A percentile compares a stretch with the other conserved stretches of the same genome.
Evolutionary conservation across 2,113 vertebrate species (phyloP).

Genomic region (Centropus unirufus): DNA sequence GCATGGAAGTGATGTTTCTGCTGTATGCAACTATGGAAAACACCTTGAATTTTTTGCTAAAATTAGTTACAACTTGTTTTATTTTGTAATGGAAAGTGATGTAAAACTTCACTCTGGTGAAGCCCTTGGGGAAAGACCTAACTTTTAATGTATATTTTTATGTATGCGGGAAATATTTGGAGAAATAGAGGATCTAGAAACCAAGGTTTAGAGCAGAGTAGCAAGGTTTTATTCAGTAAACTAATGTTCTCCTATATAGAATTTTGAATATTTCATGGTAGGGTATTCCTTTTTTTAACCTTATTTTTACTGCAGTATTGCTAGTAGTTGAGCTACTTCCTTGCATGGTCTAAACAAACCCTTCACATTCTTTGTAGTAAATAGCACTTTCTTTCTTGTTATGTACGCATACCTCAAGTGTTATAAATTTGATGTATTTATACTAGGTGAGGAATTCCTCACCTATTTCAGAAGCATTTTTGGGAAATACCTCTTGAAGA

Average conservation of each 20-base stretch:
- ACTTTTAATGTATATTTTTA: neutral
- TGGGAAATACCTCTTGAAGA: neutral
- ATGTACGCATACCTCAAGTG: neutral
- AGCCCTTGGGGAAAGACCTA: neutral
- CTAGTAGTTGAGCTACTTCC: neutral
- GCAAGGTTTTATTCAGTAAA: neutral
- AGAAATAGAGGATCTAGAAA: neutral
- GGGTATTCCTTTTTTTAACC: neutral
- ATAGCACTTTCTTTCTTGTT: no score
- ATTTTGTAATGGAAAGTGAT: neutral
- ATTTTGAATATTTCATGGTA: neutral
- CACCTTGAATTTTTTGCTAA: neutral
- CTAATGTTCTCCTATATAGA: neutral
- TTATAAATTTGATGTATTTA: neutral
- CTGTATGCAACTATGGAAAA: neutral
- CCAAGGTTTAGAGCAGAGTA: neutral
- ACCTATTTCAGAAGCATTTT: neutral
- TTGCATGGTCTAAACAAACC: neutral
- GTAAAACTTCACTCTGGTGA: neutral
- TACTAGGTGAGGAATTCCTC: neutral
- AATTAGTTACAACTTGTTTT: neutral
- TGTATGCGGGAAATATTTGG: neutral
- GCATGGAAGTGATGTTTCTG: neutral
- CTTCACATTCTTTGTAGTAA: neutral
- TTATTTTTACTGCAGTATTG: neutral